phyloP scores from a whole-genome alignment of 2,113 vertebrate species.

The Sinocyclocheilus maitianheensis region DNA sequence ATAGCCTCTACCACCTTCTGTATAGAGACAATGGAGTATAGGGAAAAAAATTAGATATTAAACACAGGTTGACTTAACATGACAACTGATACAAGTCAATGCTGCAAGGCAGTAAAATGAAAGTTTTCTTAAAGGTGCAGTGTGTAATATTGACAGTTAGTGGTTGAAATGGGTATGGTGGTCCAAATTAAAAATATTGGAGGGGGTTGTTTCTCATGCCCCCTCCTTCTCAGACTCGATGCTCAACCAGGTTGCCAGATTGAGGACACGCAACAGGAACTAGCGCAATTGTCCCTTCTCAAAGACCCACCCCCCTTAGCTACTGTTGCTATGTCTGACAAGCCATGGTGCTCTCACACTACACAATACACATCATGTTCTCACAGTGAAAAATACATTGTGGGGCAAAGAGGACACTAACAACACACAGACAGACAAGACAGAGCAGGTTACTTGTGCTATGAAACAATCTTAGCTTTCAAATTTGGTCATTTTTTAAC shows the following conservation, averaged over 20 bases:
- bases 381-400: no score
- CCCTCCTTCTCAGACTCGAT: neutral
- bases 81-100: neutral
- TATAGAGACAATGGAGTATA: conserved; percentile 35
- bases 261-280: no score
- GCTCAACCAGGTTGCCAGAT: neutral
- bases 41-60: conserved; percentile 4
- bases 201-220: neutral
- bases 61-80: neutral
- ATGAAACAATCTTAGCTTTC: no score
- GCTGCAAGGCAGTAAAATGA: neutral
- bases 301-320: neutral
- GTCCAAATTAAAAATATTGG: neutral
- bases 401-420: no score
- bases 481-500: no score
- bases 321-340: neutral
- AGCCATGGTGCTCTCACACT: neutral
- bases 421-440: no score
- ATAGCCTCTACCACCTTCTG: conserved; percentile 81
- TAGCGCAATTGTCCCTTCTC: neutral
- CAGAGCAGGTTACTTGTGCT: no score
- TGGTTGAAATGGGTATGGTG: no score
- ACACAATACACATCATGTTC: neutral
- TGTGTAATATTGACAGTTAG: no score
- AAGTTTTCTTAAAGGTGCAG: neutral